Base-by-base conservation (phyloP, 2,888 invertebrate species). In the Hecatera dysodea region DNA sequence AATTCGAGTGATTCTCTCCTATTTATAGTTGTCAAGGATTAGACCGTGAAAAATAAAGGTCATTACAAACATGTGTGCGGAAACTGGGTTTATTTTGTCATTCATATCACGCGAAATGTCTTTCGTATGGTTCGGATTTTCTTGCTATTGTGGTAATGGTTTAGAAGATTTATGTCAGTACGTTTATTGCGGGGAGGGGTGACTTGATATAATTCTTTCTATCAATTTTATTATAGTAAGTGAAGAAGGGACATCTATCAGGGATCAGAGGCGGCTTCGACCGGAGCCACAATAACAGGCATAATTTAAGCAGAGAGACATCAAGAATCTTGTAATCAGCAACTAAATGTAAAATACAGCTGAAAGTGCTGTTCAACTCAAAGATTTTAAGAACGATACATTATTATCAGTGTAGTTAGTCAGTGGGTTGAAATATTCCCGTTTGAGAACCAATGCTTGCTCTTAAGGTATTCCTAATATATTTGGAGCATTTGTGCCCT, bases 181-280 rank as follows among this genome's bases (percentile, higher is more conserved):
- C 27, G 36, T 55, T 71, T 77, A 60, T 77, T 77, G 74, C 39
- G 17, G n/a, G 55, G 64, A 62, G 77, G 69, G 75, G 64, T 42
- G 53, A n/a, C 42, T 71, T 63, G 29, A 64, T 63, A 60, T 60
- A 77, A 73, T 67, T 73, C 67, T 56, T 73, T 50, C 24, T 15
- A 73, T 73, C 73, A 73, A 72, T 73, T 73, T 48, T 59, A 73
- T 73, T 73, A 53, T 59, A 73, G 56, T 67, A 73, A 73, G 66
- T 73, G 48, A 60, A 73, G 59, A 46, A 55, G 60, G 57, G 46
- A 33, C 33, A 36, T 67, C 42, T 48, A 46, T 64, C 15, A 56
- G 22, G 29, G 19, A 46, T 29, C 12, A 33, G 19, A 67, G 44
- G 12, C 50, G 22, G 22, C 48, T 33, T 42, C 0, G 17, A n/a